A percentile compares a stretch with the other conserved stretches of the same genome.
These are phyloP conservation scores for Leucosticte australis DNA, from an alignment of 2,113 vertebrate genomes.

Conservation along the genomic window DNA sequence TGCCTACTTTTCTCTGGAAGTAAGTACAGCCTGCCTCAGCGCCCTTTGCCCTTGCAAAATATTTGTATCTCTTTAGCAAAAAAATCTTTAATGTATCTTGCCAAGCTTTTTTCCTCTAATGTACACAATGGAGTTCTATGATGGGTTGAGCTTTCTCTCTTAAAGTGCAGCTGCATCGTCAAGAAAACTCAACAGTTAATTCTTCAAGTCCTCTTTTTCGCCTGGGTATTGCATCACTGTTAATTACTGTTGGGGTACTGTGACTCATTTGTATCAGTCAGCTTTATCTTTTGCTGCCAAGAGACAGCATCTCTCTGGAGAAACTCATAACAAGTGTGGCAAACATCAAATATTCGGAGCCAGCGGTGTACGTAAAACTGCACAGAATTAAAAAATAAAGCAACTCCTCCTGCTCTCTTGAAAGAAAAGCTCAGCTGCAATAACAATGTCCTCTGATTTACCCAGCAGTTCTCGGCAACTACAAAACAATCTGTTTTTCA, in stretches of 20 bases:
- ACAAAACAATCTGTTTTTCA: slow-evolving; percentile 35
- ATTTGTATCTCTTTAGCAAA: slow-evolving; percentile 64
- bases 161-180: slow-evolving; percentile 47
- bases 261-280: slow-evolving; percentile 75
- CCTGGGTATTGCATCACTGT: slow-evolving; percentile 73
- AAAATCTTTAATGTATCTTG: slow-evolving; percentile 60
- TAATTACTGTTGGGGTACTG: slow-evolving; percentile 70
- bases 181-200: slow-evolving; percentile 63
- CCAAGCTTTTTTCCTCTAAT: slow-evolving; percentile 58
- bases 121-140: slow-evolving; percentile 40
- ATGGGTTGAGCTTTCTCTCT: slow-evolving; percentile 45
- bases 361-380: slow-evolving; percentile 18
- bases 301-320: slow-evolving; percentile 76
- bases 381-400: slow-evolving; percentile 49
- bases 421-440: slow-evolving; percentile 16
- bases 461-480: not conserved
- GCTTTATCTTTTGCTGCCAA: slow-evolving; percentile 77
- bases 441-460: slow-evolving; percentile 7
- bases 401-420: not conserved
- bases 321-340: slow-evolving; percentile 72
- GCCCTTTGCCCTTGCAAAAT: slow-evolving; percentile 63
- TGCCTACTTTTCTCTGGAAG: slow-evolving; percentile 51
- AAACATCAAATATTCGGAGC: slow-evolving; percentile 54
- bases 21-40: slow-evolving; percentile 45
- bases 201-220: slow-evolving; percentile 66